Base-by-base conservation (phyloP, 2,113 vertebrate species). In the Cercocebus atys region DNA sequence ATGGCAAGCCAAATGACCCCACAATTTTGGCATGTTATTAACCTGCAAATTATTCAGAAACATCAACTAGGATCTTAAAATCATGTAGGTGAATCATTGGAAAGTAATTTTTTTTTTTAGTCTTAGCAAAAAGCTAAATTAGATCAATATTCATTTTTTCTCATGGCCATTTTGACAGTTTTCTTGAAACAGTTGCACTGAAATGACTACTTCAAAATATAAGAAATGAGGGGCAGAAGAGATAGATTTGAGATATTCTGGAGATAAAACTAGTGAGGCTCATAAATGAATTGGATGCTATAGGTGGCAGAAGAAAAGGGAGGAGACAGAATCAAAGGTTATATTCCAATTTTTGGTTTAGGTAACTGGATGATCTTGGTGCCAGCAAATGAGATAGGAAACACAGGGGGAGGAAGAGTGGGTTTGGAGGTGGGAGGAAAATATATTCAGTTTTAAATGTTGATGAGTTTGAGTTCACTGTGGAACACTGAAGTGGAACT, bases 381-480 rank as follows among this genome's bases (percentile, higher is more conserved):
- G 20, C 43, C 18, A 90, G 20, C 43, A 47, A 68, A 30, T 57
- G 55, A 80, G 23, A 52, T 30, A n/a, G 6, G 11, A 25, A 57
- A 40, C 32, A 61, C 25, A 32, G 12, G n/a, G 55, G 32, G 30
- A 85, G 38, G n/a, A 90, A 76, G 61, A 73, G 17, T 90, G 8
- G 14, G 5, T 72, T 88, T 90, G 18, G 7, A 68, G 50, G 32
- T 78, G 5, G n/a, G 23, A 38, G 4, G 86, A 40, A 90, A 38
- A 38, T 30, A 23, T 35, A 50, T 78, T 96, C 30, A 64, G 59
- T 88, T 72, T 93, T 70, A 78, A 45, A 88, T 45, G 18, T 32
- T 91, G 38, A 18, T 59, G 87, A 80, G 16, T 95, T 93, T 95
- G 52, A 94, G 59, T 68, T 93, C 35, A 88, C 25, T 80, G 57